Conservation (phyloP, 1,140 invertebrate genomes). For the Drosophila virilis region DNA sequence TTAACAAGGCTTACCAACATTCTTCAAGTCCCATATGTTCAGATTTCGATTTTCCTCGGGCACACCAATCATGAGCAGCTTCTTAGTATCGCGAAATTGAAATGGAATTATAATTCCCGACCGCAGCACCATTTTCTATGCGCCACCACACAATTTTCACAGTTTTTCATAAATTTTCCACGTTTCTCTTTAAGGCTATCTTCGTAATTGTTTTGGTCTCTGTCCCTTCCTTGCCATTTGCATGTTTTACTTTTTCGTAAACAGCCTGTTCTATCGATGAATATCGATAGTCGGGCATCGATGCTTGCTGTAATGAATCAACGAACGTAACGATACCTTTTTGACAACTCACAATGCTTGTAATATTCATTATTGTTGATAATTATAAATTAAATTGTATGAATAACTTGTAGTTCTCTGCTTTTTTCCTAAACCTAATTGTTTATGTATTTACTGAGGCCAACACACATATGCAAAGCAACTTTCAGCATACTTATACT, state of each 20-base stretch:
- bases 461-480: background rate
- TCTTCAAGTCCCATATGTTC: constrained; percentile 81
- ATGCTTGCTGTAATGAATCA: background rate
- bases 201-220: constrained; percentile 81
- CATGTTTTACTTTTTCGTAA: constrained; percentile 71
- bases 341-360: background rate
- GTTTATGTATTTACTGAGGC: no score
- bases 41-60: constrained; percentile 80
- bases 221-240: constrained; percentile 57
- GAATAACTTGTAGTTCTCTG: background rate
- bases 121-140: constrained; percentile 80
- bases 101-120: constrained; percentile 83
- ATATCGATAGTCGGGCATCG: constrained; percentile 22
- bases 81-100: constrained; percentile 83
- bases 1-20: constrained; percentile 73
- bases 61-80: constrained; percentile 79
- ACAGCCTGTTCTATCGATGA: constrained; percentile 45
- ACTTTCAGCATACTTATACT: no score
- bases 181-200: constrained; percentile 68
- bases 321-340: background rate
- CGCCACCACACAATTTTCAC: constrained; percentile 79
- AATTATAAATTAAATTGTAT: no score
- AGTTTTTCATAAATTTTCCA: constrained; percentile 79
- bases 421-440: background rate
- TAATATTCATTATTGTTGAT: background rate